These are phyloP conservation scores for Dicaeum eximium DNA, from an alignment of 2,113 vertebrate species.

Conservation along the genomic window DNA sequence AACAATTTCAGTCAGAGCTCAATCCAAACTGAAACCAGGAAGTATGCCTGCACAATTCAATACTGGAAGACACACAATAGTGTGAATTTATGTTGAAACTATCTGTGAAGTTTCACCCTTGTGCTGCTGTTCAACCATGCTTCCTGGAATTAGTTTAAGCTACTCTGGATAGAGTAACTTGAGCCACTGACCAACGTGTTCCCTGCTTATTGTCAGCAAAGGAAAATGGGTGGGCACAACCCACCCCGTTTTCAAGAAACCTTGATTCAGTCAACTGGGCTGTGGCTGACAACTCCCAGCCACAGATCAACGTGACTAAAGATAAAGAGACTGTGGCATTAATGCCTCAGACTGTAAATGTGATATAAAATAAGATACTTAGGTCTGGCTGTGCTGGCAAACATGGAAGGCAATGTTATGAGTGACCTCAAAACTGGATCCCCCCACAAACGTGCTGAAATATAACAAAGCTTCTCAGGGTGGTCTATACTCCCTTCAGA, in stretches of 20 bases:
- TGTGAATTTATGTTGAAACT: neutral
- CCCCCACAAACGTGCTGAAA: neutral
- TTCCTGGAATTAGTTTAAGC: neutral
- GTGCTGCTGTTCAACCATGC: neutral
- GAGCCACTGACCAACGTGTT: neutral
- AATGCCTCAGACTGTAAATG: neutral
- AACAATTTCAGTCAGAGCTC: neutral
- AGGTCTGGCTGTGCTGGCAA: neutral
- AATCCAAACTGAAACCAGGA: neutral
- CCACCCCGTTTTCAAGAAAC: neutral
- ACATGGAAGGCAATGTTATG: rapidly evolving
- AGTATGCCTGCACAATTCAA: neutral
- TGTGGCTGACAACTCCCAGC: neutral
- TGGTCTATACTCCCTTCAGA: neutral
- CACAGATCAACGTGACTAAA: neutral
- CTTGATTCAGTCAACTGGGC: neutral
- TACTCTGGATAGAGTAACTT: neutral
- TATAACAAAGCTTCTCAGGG: neutral
- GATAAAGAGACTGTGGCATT: rapidly evolving
- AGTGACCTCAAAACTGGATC: neutral
- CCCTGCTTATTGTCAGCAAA: neutral
- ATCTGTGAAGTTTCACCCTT: neutral
- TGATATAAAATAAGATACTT: neutral
- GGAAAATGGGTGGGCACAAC: neutral
- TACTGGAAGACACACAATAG: neutral